These are phyloP conservation scores for Apomyelois bistriatella DNA, from an alignment of 2,888 invertebrate genomes.

Conservation along the genomic window DNA sequence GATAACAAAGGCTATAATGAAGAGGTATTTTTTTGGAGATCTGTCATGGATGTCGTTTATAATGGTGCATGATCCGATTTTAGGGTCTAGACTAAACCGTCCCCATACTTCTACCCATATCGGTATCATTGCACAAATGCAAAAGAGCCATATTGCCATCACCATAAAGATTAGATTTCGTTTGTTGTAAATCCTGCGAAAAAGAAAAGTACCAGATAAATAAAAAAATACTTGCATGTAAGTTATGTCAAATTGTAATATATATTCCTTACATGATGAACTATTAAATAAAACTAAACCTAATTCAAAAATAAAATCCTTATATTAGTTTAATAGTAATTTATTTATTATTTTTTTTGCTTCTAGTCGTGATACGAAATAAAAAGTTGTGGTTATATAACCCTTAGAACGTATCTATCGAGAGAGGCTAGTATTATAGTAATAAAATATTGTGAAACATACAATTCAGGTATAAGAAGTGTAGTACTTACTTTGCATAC, in stretches of 20 bases:
- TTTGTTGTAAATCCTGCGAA: slow-evolving; percentile 83
- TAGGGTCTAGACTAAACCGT: slow-evolving; percentile 85
- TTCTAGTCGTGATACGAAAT: too few species aligned
- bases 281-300: too few species aligned
- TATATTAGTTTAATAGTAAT: too few species aligned
- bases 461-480: too few species aligned
- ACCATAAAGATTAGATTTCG: slow-evolving; percentile 86
- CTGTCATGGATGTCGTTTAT: slow-evolving; percentile 82
- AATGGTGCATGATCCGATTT: slow-evolving; percentile 89
- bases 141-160: slow-evolving; percentile 84
- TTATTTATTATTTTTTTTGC: too few species aligned
- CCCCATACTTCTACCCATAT: slow-evolving; percentile 90
- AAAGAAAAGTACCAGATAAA: not conserved
- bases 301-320: too few species aligned
- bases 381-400: too few species aligned
- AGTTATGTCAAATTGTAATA: too few species aligned
- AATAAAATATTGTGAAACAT: too few species aligned
- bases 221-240: not conserved
- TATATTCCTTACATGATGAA: too few species aligned
- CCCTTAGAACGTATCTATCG: too few species aligned
- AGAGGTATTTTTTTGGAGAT: slow-evolving; percentile 88
- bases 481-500: slow-evolving; percentile 86
- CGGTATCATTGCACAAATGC: slow-evolving; percentile 84
- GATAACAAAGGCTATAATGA: slow-evolving; percentile 89
- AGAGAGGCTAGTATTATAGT: too few species aligned